These are phyloP conservation scores for Spisula subtruncata DNA, from an alignment of 2,888 invertebrate species.

Conservation along the genomic window DNA sequence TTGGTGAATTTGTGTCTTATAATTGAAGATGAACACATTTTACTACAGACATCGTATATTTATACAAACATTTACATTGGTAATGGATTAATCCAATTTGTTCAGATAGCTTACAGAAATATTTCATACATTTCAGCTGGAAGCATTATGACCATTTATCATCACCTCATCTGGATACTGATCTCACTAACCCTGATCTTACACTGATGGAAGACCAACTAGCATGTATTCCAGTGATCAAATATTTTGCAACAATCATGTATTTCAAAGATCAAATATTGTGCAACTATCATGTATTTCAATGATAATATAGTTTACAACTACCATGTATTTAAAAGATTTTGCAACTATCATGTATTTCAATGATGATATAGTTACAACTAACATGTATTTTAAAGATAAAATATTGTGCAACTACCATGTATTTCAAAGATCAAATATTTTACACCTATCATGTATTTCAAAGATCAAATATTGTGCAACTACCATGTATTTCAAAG, in stretches of 20 bases:
- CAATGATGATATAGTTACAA: too few relatives aligned
- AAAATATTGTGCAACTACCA: neutral
- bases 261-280: neutral
- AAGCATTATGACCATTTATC: neutral
- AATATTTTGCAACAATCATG: neutral
- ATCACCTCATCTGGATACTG: neutral
- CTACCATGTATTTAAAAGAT: neutral
- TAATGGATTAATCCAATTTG: too few relatives aligned
- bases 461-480: neutral
- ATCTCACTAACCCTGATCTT: neutral
- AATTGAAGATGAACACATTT: too few relatives aligned
- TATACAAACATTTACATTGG: too few relatives aligned
- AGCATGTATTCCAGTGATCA: neutral
- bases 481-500: neutral
- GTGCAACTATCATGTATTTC: neutral
- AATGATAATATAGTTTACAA: too few relatives aligned
- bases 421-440: neutral
- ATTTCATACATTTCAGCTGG: neutral
- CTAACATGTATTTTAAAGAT: neutral
- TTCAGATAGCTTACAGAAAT: neutral
- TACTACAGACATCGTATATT: too few relatives aligned
- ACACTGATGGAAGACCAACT: neutral
- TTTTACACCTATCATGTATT: neutral
- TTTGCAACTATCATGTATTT: neutral
- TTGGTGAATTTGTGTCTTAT: too few relatives aligned